Evolutionary conservation across 2,797 vertebrate species (phyloP), one percentile per base, ranked within the genome.

Genomic region (Graptemys geographica): DNA sequence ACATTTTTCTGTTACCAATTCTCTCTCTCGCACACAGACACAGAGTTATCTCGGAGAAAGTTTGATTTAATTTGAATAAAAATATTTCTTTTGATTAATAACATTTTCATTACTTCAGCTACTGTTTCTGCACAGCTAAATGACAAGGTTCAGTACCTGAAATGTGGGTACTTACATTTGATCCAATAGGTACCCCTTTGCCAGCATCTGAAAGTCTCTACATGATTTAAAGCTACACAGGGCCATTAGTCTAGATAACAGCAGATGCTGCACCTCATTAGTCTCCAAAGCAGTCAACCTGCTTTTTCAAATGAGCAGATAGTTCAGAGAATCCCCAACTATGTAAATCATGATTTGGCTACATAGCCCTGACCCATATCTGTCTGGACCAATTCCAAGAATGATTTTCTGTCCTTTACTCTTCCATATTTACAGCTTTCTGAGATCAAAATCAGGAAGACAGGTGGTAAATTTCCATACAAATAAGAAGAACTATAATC

Each of bases 401-500:
- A 90, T n/a, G 16, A 56, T 91, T 92, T 82, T 94, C 74, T 78
- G 79, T 57, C 69, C 37, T 41, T 91, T 86, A 62, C 8, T 88
- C 51, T 87, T 91, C 65, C 52, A 57, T 72, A 92, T 84, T 91
- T 95, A 93, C 69, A 87, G 33, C 95, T 89, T 52, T 79, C 74
- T 92, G 82, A 74, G 86, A 96, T 84, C 47, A 95, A 90, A 96
- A 79, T 96, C 88, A 89, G 86, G 44, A 91, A 91, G 28, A 94
- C 74, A 93, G 87, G 57, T 2, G 83, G 87, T 3, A 69, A 25
- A 93, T 94, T 84, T 95, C 84, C 94, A 97, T 89, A 95, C 69
- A 94, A 91, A 95, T 95, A 83, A 96, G 86, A 47, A 95, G 16
- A 19, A 82, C 74, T 92, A 84, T 93, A 96, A 94, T 94, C 93